A percentile compares a stretch with the other conserved stretches of the same genome.
Conservation (phyloP, 2,888 invertebrate genomes). For the Penaeus monodon region DNA sequence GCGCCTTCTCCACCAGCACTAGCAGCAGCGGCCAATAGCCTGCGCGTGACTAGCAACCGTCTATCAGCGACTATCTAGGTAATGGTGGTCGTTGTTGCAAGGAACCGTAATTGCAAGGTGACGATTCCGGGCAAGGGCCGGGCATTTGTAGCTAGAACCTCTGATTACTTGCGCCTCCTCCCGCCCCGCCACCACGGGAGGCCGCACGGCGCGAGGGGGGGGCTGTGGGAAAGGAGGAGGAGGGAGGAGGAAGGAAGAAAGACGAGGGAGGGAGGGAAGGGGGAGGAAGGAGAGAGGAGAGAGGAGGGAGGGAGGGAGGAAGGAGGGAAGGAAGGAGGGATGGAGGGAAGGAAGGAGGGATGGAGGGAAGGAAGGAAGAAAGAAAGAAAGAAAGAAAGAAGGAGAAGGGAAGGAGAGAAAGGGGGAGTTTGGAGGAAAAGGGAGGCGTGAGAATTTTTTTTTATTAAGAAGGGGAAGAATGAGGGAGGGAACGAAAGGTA, state of each 20-base stretch:
- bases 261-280: background rate
- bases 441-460: too few relatives aligned
- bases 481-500: background rate
- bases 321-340: too few relatives aligned
- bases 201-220: background rate
- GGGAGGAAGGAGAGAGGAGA: background rate
- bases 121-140: constrained; percentile 45
- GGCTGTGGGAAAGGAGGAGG: background rate
- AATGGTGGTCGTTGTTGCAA: constrained; percentile 39
- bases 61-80: constrained; percentile 30
- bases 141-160: constrained; percentile 38
- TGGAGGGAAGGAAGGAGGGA: too few relatives aligned
- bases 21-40: background rate
- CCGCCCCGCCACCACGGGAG: background rate
- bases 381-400: background rate
- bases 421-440: background rate
- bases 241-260: background rate
- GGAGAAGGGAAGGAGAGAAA: background rate
- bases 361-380: background rate
- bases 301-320: too few relatives aligned
- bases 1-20: background rate
- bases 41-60: constrained; percentile 49
- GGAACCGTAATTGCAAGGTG: constrained; percentile 45
- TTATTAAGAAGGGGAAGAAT: too few relatives aligned
- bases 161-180: constrained; percentile 35